These are phyloP conservation scores for Rhabdomys pumilio DNA, from an alignment of 2,797 vertebrate genomes.

Conservation along the genomic window DNA sequence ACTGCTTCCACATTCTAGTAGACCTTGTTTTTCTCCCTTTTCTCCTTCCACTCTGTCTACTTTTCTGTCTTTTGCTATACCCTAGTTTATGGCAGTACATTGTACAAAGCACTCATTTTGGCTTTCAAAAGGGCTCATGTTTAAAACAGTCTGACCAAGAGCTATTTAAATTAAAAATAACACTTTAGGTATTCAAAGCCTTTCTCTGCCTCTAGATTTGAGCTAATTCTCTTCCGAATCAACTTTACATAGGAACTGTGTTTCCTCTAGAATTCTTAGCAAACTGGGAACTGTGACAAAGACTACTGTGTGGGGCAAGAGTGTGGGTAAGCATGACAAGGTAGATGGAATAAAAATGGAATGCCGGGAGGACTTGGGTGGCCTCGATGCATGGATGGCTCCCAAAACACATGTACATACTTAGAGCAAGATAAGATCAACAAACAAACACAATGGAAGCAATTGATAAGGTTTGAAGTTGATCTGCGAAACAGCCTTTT, in stretches of 20 bases:
- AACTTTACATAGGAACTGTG: not conserved
- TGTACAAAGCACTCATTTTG: not conserved
- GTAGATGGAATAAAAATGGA: not conserved
- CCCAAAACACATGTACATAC: not conserved
- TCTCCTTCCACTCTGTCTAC: not conserved
- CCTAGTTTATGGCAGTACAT: not conserved
- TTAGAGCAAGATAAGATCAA: not conserved
- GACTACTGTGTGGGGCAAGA: not conserved
- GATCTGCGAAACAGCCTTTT: conserved; percentile 55
- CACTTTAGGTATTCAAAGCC: not conserved
- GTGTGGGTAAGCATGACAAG: not conserved
- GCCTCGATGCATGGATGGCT: not conserved
- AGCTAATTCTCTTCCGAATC: not conserved
- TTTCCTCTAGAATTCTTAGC: not conserved
- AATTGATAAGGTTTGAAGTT: conserved; percentile 19
- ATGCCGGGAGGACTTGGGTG: not conserved
- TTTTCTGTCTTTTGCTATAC: not conserved
- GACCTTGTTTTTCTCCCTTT: not conserved
- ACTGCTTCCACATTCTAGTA: not conserved
- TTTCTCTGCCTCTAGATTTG: not conserved
- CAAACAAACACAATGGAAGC: not conserved
- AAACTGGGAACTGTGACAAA: not conserved
- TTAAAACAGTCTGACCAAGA: conserved; percentile 14
- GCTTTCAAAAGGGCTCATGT: not conserved
- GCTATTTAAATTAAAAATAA: not conserved